phyloP scores from a whole-genome alignment of 2,113 vertebrate genomes.

The Sapayoa aenigma region DNA sequence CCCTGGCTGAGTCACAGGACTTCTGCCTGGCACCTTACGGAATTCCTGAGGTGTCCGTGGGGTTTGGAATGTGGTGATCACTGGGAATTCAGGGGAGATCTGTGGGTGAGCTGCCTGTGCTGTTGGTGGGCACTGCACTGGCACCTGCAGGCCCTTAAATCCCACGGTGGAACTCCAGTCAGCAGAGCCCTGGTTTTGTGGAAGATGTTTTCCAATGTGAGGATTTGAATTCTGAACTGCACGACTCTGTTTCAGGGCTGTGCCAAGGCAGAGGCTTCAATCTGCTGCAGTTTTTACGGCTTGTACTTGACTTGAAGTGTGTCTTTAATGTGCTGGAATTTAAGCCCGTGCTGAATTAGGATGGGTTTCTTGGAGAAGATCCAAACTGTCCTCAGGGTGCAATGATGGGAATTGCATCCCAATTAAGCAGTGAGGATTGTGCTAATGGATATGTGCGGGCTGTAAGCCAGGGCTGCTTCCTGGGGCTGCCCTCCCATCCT shows the following conservation, averaged over 20 bases:
- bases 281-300: not conserved
- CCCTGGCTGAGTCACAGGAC: fast-evolving
- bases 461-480: not conserved
- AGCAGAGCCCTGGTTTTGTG: not conserved
- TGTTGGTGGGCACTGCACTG: not conserved
- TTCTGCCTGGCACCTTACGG: not conserved
- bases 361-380: not conserved
- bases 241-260: not conserved
- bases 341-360: not conserved
- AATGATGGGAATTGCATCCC: not conserved
- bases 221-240: not conserved
- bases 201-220: not conserved
- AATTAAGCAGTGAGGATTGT: not conserved
- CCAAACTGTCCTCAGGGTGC: not conserved
- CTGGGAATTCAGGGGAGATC: too few relatives aligned
- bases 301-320: not conserved
- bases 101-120: fast-evolving
- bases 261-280: not conserved
- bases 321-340: not conserved
- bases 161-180: not conserved
- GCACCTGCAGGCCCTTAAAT: not conserved
- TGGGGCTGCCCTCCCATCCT: not conserved
- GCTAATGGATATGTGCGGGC: not conserved
- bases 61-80: fast-evolving
- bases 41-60: fast-evolving